Conservation (phyloP, 2,888 invertebrate genomes). For the Gymnosoma rotundatum region DNA sequence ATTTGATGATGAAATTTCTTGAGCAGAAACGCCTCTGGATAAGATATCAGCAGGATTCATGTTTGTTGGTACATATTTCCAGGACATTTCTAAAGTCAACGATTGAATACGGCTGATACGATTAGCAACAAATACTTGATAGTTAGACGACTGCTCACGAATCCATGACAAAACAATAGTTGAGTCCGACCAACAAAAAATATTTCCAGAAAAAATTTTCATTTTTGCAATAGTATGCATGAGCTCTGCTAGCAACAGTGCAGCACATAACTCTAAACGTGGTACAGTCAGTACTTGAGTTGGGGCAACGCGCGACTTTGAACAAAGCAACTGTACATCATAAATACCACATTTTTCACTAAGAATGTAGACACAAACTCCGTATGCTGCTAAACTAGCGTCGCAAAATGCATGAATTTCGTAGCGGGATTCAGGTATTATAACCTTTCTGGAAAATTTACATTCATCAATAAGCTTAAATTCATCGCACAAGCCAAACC, state of each 20-base stretch:
- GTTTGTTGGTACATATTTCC: conserved; percentile 2
- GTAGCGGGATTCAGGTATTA: neutral
- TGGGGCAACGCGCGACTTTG: conserved; percentile 47
- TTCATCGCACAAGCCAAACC: neutral
- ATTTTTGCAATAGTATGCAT: neutral
- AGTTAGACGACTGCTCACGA: neutral
- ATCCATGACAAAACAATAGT: conserved; percentile 55
- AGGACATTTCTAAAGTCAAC: conserved; percentile 20
- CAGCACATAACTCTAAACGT: conserved; percentile 60
- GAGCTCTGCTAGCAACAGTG: conserved; percentile 17
- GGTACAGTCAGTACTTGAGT: conserved; percentile 55
- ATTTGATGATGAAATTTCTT: conserved; percentile 16
- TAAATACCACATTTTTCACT: conserved; percentile 1
- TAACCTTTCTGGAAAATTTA: conserved; percentile 50
- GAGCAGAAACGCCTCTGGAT: conserved; percentile 45
- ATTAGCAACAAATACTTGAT: conserved; percentile 17
- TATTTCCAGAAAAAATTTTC: no score
- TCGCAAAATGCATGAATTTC: conserved; percentile 64
- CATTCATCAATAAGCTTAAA: conserved; percentile 15
- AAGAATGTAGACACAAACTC: conserved; percentile 32
- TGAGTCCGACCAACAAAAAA: no score
- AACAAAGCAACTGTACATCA: conserved; percentile 23
- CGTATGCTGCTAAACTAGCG: conserved; percentile 41
- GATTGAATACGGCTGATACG: conserved; percentile 18
- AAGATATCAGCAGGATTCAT: conserved; percentile 46